phyloP scores from a whole-genome alignment of 2,113 vertebrate species.

The Gallinago jamesoni region DNA sequence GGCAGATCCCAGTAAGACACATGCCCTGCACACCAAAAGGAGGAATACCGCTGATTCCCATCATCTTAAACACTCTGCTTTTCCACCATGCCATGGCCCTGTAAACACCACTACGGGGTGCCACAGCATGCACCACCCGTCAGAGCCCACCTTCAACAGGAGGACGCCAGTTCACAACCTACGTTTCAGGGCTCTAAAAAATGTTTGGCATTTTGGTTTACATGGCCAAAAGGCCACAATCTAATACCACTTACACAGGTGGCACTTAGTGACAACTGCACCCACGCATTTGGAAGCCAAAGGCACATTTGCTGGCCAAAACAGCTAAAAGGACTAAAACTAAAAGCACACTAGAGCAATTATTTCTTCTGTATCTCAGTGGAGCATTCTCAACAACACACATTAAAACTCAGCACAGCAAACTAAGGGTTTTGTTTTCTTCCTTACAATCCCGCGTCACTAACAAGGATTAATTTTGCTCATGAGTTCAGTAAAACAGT shows the following conservation, averaged over 20 bases:
- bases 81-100: not conserved
- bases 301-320: not conserved
- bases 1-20: not conserved
- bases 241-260: not conserved
- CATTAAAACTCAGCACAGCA: not conserved
- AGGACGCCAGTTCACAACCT: fast-evolving
- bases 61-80: not conserved
- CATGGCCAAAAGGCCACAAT: not conserved
- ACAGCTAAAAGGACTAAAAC: not conserved
- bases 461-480: not conserved
- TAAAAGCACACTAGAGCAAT: not conserved
- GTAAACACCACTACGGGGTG: fast-evolving
- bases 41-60: not conserved
- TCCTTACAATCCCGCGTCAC: not conserved
- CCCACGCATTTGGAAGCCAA: not conserved
- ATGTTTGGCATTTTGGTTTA: not conserved
- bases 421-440: not conserved
- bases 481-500: not conserved
- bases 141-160: not conserved
- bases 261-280: not conserved
- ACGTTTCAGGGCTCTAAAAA: not conserved
- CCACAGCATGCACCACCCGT: fast-evolving
- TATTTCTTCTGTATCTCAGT: not conserved
- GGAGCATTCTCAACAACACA: not conserved
- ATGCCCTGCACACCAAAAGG: not conserved